Evolutionary conservation across 2,888 invertebrate species (phyloP).

Genomic region (Eilema depressum): DNA sequence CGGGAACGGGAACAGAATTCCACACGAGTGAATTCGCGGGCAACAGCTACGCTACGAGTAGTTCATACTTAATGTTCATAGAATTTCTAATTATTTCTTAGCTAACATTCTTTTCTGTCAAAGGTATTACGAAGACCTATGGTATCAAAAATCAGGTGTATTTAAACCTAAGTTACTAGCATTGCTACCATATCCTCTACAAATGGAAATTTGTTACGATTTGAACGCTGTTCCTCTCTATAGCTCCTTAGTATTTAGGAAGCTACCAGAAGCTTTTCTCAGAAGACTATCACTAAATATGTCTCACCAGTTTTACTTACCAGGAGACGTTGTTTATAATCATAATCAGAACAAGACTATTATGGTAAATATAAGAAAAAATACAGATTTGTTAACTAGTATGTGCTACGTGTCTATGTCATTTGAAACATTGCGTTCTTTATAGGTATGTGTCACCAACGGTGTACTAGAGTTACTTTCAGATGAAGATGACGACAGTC

Average conservation of each 20-base stretch:
- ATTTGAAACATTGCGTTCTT: not conserved
- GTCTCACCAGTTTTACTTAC: conserved; percentile 84
- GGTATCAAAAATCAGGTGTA: conserved; percentile 85
- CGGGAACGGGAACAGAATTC: no score
- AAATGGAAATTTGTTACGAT: conserved; percentile 85
- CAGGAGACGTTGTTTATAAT: conserved; percentile 83
- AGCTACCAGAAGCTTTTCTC: conserved; percentile 84
- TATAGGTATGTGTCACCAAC: conserved; percentile 80
- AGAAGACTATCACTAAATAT: conserved; percentile 82
- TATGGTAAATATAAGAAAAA: conserved; percentile 66
- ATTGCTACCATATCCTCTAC: conserved; percentile 79
- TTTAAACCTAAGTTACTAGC: conserved; percentile 76
- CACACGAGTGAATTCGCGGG: no score
- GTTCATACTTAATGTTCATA: no score
- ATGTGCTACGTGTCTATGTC: not conserved
- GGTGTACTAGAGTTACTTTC: conserved; percentile 83
- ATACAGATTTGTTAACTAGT: not conserved
- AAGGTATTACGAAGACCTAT: conserved; percentile 84
- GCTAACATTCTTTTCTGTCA: conserved; percentile 7
- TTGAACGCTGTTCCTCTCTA: conserved; percentile 83
- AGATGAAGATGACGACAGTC: conserved; percentile 85
- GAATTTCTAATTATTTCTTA: not conserved
- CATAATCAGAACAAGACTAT: conserved; percentile 83
- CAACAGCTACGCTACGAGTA: no score
- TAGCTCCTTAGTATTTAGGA: conserved; percentile 83